phyloP scores from a whole-genome alignment of 1,140 invertebrate species.

The Psix sp. region DNA sequence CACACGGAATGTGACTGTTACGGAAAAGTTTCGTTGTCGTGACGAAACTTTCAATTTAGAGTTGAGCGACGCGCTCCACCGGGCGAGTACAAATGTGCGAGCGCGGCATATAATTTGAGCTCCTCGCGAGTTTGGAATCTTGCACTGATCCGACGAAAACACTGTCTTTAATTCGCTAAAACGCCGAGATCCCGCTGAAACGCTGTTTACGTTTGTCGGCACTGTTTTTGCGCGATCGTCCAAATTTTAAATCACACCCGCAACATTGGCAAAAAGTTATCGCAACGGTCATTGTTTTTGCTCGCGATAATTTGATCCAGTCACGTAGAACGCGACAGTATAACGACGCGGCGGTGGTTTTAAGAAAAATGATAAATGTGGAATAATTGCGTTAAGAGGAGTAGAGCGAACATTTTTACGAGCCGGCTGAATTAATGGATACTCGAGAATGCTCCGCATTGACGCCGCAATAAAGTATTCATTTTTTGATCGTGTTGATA shows the following conservation, averaged over 20 bases:
- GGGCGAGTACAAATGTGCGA: conserved; percentile 22
- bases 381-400: conserved; percentile 57
- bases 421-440: conserved; percentile 51
- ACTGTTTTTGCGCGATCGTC: conserved; percentile 23
- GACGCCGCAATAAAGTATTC: conserved; percentile 44
- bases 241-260: conserved; percentile 48
- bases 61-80: conserved; percentile 6
- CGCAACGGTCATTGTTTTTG: conserved; percentile 40
- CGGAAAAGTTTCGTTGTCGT: conserved; percentile 46
- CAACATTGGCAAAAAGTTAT: conserved; percentile 26
- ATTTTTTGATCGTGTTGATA: conserved; percentile 32
- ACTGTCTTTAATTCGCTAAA: conserved; percentile 3
- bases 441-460: conserved; percentile 29
- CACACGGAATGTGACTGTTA: conserved; percentile 38
- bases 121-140: conserved; percentile 11
- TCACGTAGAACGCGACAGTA: conserved; percentile 33
- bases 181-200: too few relatives aligned
- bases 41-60: conserved; percentile 50
- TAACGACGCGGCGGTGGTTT: conserved; percentile 53
- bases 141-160: conserved; percentile 10
- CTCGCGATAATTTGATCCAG: conserved; percentile 49
- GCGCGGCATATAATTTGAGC: conserved; percentile 27
- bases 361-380: conserved; percentile 59
- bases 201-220: conserved; percentile 14
- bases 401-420: conserved; percentile 46